Base-by-base conservation (phyloP, 1,140 invertebrate species). In the Drosophila subobscura region DNA sequence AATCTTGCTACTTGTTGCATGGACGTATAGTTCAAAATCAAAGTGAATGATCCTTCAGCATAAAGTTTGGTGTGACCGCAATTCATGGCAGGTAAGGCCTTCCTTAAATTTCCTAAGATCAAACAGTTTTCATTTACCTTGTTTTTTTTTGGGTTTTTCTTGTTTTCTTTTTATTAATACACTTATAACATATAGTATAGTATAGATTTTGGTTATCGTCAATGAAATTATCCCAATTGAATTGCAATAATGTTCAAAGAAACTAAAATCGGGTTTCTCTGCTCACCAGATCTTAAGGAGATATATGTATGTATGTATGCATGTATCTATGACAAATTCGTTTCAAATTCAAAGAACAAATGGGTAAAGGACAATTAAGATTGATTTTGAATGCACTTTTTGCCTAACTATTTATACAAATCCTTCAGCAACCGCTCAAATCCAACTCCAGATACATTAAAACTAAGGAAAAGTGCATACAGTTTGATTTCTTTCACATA, bases 151-250 rank as follows among this genome's bases (percentile, higher is more conserved):
- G 60, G 60, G 41, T 55, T 68, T 42, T 67, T 66, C 60, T 68
- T 20, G 16, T 20, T 20, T 68, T 68, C 49, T 61, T 61, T 84
- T 84, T 84, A 84, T 84, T 79, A 51, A 75, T 67, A 79, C 58
- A 60, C 80, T 84, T 84, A 84, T 61, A 79, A 51, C 65, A 60
- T 68, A 68, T 68, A 68, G 65, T 51, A 68, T 56, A 68, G 63
- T 68, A 68, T 68, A 68, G 65, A 56, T 68, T 68, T 68, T 68
- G 65, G 65, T 68, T 68, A 68, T 68, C 65, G 54, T 75, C 45
- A 50, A 55, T 79, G 80, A 88, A 88, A 76, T 83, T 89, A 88
- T 88, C 83, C 72, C 83, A 88, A 88, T 88, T 88, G 55, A 79
- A 88, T 88, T 88, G 84, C 66, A 88, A 88, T 88, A 88, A 88